These are phyloP conservation scores for Megamerina dolium DNA, from an alignment of 2,888 invertebrate species.

Conservation along the genomic window DNA sequence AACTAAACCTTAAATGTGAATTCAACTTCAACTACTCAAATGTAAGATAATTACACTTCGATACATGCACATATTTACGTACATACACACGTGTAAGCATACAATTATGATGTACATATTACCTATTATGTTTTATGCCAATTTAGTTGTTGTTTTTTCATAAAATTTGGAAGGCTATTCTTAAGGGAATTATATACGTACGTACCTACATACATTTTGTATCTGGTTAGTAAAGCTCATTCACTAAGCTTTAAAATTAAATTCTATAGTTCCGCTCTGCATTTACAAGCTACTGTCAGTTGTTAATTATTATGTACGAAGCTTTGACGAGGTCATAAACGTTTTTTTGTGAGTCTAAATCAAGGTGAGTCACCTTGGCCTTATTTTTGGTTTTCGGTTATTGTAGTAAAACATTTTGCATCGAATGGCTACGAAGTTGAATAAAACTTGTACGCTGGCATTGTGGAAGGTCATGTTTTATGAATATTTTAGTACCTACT, in stretches of 20 bases:
- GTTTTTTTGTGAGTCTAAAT: constrained; percentile 39
- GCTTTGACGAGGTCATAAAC: constrained; percentile 44
- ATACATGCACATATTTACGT: no score
- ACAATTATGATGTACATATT: no score
- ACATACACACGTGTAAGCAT: no score
- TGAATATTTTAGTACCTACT: constrained; percentile 7
- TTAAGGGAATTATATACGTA: no score
- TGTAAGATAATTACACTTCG: no score
- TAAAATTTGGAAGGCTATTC: no score
- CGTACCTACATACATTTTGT: no score
- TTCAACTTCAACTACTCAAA: no score
- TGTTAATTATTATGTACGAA: constrained; percentile 28
- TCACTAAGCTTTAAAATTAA: not conserved
- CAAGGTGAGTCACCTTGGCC: constrained; percentile 47
- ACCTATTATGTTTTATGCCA: no score
- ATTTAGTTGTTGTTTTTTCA: no score
- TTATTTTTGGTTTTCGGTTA: constrained; percentile 36
- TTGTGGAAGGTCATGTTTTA: constrained; percentile 47
- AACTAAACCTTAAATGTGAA: no score
- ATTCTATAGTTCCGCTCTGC: constrained; percentile 8
- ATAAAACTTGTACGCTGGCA: constrained; percentile 33
- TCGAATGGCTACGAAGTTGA: constrained; percentile 21
- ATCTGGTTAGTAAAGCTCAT: constrained; percentile 1
- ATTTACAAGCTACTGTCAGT: constrained; percentile 8
- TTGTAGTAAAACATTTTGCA: constrained; percentile 13